Percentiles rank a stretch among this genome's conserved stretches.
These are phyloP conservation scores for Neodontobutis hainanensis DNA, from an alignment of 2,113 vertebrate species.

Conservation along the genomic window DNA sequence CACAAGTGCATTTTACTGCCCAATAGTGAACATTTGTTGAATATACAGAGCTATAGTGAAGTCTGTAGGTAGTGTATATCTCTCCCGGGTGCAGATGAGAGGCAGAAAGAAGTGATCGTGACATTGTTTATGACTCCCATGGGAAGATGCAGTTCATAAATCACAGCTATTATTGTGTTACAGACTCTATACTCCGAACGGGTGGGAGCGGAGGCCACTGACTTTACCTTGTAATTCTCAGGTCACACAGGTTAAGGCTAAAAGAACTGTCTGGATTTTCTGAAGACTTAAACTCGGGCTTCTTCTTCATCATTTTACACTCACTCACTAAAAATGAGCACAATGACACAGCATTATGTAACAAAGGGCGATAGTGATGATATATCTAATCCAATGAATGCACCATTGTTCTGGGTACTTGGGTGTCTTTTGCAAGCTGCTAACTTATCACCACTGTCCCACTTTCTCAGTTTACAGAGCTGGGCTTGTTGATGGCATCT, in stretches of 20 bases:
- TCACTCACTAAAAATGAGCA: no score
- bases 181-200: neutral
- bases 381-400: slow-evolving; percentile 1
- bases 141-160: slow-evolving; percentile 28
- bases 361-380: neutral
- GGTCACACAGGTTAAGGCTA: slow-evolving; percentile 37
- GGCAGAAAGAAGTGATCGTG: slow-evolving; percentile 14
- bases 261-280: neutral
- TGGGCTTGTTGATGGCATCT: slow-evolving; percentile 29
- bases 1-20: no score
- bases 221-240: slow-evolving; percentile 24
- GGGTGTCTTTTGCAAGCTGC: neutral
- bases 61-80: neutral
- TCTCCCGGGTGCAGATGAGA: neutral
- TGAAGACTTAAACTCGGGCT: neutral
- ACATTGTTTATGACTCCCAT: slow-evolving; percentile 37
- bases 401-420: slow-evolving; percentile 1
- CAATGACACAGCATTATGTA: neutral
- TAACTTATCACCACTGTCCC: slow-evolving; percentile 1
- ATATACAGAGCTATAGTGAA: neutral
- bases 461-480: slow-evolving; percentile 34
- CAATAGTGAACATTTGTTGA: no score
- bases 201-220: slow-evolving; percentile 27
- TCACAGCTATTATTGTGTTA: slow-evolving; percentile 39
- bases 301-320: no score